Conservation (phyloP, 2,113 vertebrate genomes). For the Eulemur macaco region DNA sequence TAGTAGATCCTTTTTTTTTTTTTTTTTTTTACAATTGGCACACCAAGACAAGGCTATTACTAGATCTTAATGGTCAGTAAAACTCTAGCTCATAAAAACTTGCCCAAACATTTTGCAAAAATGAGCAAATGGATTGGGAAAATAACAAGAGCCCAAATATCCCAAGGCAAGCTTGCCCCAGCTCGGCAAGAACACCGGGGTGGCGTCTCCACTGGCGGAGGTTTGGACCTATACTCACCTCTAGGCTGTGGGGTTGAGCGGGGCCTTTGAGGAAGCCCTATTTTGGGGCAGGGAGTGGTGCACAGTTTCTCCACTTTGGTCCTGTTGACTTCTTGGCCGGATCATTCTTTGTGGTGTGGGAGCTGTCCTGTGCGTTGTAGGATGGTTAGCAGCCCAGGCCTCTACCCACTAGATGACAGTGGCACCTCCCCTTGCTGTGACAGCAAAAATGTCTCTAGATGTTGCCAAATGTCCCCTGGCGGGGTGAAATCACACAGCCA, state of each 20-base stretch:
- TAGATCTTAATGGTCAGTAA: background rate
- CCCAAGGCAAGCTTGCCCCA: background rate
- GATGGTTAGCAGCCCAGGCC: background rate
- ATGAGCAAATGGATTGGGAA: background rate
- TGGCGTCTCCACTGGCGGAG: background rate
- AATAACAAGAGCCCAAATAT: background rate
- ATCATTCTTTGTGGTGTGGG: too few relatives aligned
- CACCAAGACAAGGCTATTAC: background rate
- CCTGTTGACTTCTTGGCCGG: background rate
- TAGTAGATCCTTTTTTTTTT: too few relatives aligned
- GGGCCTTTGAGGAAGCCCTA: background rate
- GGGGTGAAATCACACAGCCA: background rate
- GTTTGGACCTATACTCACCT: background rate
- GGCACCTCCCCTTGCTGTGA: background rate
- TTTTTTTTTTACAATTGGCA: too few relatives aligned
- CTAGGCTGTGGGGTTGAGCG: background rate
- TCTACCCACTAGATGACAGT: background rate
- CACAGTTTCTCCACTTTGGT: background rate
- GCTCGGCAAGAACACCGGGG: background rate
- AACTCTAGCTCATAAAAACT: background rate
- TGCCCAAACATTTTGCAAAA: constrained; percentile 6
- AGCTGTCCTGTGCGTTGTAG: background rate
- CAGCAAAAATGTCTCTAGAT: background rate
- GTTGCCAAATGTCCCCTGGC: background rate
- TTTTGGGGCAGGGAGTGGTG: background rate